Evolutionary conservation across 2,888 invertebrate genomes (phyloP), one percentile per base, ranked within the genome.

Genomic region (Xestia c-nigrum): DNA sequence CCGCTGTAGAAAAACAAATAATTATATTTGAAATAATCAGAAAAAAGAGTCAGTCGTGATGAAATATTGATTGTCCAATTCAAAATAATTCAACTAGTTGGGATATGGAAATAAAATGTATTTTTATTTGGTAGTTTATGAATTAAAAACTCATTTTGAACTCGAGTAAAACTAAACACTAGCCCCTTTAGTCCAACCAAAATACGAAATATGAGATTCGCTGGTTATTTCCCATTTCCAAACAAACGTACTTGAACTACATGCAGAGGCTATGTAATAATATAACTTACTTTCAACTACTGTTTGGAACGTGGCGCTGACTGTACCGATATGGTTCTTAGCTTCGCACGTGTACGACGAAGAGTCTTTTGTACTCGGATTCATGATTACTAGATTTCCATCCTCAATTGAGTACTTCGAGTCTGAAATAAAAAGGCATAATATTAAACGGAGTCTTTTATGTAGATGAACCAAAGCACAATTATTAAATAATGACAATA

Each of bases 311-410:
- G 72, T 57, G 3, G 71, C 59, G 24, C 67, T 64, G 9, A 21
- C 71, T 52, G 77, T 55, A 46, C 78, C 74, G 16, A 77, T 72
- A 7, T 43, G 14, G 40, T 87, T 87, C 40, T 59, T 84, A 55
- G 87, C 87, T 72, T 76, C 78, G 67, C 88, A 87, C 0, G 43
- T 72, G 52, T 87, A 87, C 3, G 47, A n/a, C 38, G 67, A 47
- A 19, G 66, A 66, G 59, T 87, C 86, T 40, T 40, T 74, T 31
- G 43, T 63, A 10, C 38, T 79, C n/a, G 85, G 86, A 10, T 82
- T 72, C 57, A 14, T 72, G 59, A 87, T 86, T 0, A 86, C 31
- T 5, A 87, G 70, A 55, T 74, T 72, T 38, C 78, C 88, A 38
- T 83, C 71, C 4, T 81, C 80, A 43, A 85, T 71, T 2, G 10